phyloP scores from a whole-genome alignment of 2,113 vertebrate genomes.

The Clarias magur region DNA sequence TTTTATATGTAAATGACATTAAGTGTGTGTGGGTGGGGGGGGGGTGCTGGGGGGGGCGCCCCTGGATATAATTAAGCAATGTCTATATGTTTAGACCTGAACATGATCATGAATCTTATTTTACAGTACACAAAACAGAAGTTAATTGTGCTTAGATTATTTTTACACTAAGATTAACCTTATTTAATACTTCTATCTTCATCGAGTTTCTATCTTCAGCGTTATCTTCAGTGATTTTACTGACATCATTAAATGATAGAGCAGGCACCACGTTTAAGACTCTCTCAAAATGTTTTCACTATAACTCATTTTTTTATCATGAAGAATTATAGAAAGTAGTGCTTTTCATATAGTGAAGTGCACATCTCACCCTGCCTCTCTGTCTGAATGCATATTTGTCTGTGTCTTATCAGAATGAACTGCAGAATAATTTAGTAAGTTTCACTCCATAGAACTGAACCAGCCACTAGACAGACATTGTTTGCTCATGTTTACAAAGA shows the following conservation, averaged over 20 bases:
- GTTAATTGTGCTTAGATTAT: background rate
- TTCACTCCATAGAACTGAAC: background rate
- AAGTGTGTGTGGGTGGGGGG: too few species aligned
- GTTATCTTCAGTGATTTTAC: background rate
- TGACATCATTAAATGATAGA: background rate
- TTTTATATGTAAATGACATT: too few species aligned
- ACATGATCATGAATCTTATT: background rate
- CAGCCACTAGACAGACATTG: background rate
- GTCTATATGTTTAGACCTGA: background rate
- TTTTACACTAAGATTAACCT: background rate
- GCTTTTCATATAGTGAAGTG: background rate
- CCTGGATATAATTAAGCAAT: background rate
- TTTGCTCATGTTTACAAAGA: background rate
- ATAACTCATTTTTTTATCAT: background rate
- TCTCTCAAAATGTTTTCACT: background rate
- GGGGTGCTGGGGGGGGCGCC: too few species aligned
- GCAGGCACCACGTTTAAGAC: background rate
- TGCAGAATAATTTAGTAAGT: constrained; percentile 6
- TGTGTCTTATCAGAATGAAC: constrained; percentile 11
- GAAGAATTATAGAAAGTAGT: background rate
- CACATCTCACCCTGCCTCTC: background rate
- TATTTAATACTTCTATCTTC: background rate
- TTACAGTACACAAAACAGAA: background rate
- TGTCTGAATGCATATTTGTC: background rate
- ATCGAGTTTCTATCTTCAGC: background rate